Evolutionary conservation across 2,888 invertebrate species (phyloP), one percentile per base, ranked within the genome.

Genomic region (Psococerastis gibbosa): DNA sequence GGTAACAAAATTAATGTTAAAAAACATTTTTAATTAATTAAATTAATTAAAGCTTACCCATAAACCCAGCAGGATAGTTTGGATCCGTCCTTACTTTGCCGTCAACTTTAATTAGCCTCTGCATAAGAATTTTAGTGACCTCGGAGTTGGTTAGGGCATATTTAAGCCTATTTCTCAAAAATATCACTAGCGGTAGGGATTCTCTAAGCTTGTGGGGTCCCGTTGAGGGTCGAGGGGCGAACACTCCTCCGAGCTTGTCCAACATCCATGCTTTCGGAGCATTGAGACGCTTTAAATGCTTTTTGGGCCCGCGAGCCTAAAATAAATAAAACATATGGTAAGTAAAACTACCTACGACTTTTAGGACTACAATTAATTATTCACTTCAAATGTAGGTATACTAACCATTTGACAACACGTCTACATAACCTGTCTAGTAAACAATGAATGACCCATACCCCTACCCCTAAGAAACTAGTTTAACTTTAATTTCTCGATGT

Each of bases 191-290:
- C 22, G 98, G 98, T 53, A 98, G 68, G 45, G 92, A 97, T 67
- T 99, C 98, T 55, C 97, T 75, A 53, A 95, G 67, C 65, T 92
- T 95, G 73, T 99, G 98, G 47, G 98, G 97, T 46, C 98, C 98
- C 52, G 89, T 83, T 60, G 88, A 87, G 49, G 98, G 97, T 57
- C 94, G 80, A 50, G 97, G 97, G 53, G 98, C 97, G 62, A 89
- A 97, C 47, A 88, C 91, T 60, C 97, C 97, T 51, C 92, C 91
- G 57, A 97, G 70, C 69, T 98, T 99, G 73, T 95, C 97, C 75
- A 98, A 78, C 95, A 99, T 97, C 98, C 98, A 98, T 83, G 97
- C 89, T 69, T 94, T 95, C 9, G 98, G 98, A 47, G 98, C 98
- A 64, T 87, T 82, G 59, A 98, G 74, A 67, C 98, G 92, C 80